These are phyloP conservation scores for Pipistrellus pipistrellus DNA, from an alignment of 2,797 vertebrate genomes.

Conservation along the genomic window DNA sequence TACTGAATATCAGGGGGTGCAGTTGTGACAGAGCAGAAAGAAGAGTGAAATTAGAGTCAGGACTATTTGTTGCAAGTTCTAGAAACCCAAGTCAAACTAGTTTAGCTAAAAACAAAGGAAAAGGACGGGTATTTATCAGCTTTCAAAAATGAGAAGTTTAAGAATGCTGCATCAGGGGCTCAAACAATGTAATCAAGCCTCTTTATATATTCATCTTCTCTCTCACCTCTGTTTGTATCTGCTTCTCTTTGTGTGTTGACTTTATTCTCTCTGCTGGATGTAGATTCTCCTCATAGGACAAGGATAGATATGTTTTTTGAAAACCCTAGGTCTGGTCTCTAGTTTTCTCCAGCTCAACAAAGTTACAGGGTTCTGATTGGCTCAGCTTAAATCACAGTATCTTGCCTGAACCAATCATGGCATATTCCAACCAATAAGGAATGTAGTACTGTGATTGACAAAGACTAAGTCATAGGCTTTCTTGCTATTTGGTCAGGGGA, in stretches of 20 bases:
- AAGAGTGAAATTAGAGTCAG: neutral
- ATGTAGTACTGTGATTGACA: neutral
- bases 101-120: neutral
- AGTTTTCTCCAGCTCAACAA: neutral
- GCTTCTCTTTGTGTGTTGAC: neutral
- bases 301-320: conserved; percentile 35
- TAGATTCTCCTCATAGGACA: neutral
- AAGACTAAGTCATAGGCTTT: neutral
- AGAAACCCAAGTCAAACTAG: neutral
- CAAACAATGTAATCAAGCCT: neutral
- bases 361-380: neutral
- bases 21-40: neutral
- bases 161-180: neutral
- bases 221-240: neutral
- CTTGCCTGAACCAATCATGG: neutral
- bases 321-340: neutral
- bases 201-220: neutral
- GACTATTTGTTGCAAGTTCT: neutral
- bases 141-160: neutral
- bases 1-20: neutral
- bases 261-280: neutral
- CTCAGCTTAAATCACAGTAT: neutral
- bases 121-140: neutral
- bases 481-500: neutral
- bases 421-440: neutral